These are phyloP conservation scores for Pelvicachromis taeniatus DNA, from an alignment of 2,113 vertebrate genomes.

Conservation along the genomic window DNA sequence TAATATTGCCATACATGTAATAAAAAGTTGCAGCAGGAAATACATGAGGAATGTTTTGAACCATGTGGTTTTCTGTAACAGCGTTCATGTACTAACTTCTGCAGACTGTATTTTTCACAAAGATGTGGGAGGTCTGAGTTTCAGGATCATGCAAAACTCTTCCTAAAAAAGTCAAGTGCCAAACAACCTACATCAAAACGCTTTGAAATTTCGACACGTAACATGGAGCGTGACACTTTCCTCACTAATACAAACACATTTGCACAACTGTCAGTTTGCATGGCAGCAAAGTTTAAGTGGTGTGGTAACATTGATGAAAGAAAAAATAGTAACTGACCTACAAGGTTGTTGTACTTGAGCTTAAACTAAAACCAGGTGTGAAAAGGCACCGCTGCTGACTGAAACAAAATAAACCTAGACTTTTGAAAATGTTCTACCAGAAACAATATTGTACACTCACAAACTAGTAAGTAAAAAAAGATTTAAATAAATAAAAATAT, in stretches of 20 bases:
- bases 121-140: rapidly evolving
- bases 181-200: neutral
- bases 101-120: rapidly evolving
- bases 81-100: rapidly evolving
- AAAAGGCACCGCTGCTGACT: neutral
- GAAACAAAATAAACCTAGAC: rapidly evolving
- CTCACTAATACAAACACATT: neutral
- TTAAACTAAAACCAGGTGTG: neutral
- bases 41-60: rapidly evolving
- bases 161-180: rapidly evolving
- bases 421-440: neutral
- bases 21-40: rapidly evolving
- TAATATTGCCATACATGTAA: rapidly evolving
- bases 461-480: rapidly evolving
- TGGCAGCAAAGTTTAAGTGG: rapidly evolving
- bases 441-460: neutral
- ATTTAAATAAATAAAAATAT: neutral
- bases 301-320: rapidly evolving
- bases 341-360: neutral
- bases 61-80: rapidly evolving
- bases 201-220: rapidly evolving
- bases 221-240: rapidly evolving
- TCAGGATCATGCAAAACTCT: rapidly evolving
- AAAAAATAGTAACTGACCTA: neutral
- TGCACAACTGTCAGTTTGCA: neutral